A percentile compares a stretch with the other conserved stretches of the same genome.
Evolutionary conservation across 1,140 invertebrate genomes (phyloP).

Genomic region (Calliopsis andreniformis): DNA sequence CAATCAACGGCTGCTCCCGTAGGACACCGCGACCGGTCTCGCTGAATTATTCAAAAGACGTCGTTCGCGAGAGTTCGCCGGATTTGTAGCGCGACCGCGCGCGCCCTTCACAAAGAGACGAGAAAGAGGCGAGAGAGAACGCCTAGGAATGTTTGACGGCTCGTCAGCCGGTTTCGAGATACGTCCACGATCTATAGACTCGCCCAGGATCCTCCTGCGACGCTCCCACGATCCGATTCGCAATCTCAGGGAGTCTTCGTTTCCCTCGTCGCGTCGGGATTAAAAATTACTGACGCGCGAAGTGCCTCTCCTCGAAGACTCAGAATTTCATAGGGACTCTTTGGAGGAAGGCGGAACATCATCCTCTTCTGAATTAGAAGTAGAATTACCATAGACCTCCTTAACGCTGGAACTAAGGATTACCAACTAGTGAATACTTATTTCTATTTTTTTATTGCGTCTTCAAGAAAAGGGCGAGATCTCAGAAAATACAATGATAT

Average conservation of each 20-base stretch:
- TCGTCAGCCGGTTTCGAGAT: constrained; percentile 17
- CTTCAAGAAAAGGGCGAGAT: too few relatives aligned
- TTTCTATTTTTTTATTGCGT: too few relatives aligned
- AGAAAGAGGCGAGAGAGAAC: constrained; percentile 43
- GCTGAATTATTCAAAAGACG: constrained; percentile 62
- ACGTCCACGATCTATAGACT: constrained; percentile 36
- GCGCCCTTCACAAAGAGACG: constrained; percentile 51
- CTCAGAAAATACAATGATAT: too few relatives aligned
- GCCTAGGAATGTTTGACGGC: constrained; percentile 51
- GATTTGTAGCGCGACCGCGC: constrained; percentile 64
- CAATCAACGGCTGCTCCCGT: constrained; percentile 61
- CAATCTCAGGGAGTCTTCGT: constrained; percentile 31
- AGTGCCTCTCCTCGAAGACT: background rate
- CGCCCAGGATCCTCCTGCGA: constrained; percentile 51
- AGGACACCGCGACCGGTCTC: constrained; percentile 57
- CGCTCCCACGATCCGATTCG: constrained; percentile 48
- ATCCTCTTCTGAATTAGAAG: too few relatives aligned
- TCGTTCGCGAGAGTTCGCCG: constrained; percentile 65
- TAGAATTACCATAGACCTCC: too few relatives aligned
- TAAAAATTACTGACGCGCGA: constrained; percentile 30
- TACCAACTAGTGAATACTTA: too few relatives aligned
- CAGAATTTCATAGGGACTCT: too few relatives aligned
- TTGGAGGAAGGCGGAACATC: background rate
- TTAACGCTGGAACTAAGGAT: too few relatives aligned
- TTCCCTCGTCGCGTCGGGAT: background rate